These are phyloP conservation scores for Pelobates cultripes DNA, from an alignment of 2,797 vertebrate genomes.

Conservation along the genomic window DNA sequence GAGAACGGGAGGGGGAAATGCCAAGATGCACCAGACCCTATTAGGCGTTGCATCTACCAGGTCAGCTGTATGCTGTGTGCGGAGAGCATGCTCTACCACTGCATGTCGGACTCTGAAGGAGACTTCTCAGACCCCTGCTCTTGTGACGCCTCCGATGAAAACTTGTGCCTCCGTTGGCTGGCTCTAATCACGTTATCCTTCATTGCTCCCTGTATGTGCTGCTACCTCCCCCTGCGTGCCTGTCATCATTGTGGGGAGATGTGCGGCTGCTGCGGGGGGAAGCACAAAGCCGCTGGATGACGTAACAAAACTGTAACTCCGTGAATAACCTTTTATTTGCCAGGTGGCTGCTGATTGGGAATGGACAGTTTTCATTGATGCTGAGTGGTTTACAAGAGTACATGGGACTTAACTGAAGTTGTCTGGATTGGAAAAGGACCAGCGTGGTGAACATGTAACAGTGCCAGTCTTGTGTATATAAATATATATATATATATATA, in stretches of 20 bases:
- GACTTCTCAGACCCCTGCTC: slow-evolving; percentile 99
- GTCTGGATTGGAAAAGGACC: slow-evolving; percentile 45
- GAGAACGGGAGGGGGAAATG: slow-evolving; percentile 96
- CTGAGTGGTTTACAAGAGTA: slow-evolving; percentile 16
- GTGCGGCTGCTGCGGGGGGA: slow-evolving; percentile 96
- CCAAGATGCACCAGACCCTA: slow-evolving; percentile 96
- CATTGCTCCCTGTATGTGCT: slow-evolving; percentile 98
- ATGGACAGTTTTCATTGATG: slow-evolving; percentile 17
- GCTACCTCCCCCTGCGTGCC: slow-evolving; percentile 93
- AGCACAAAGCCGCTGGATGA: slow-evolving; percentile 98
- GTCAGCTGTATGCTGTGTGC: slow-evolving; percentile 99
- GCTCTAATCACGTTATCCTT: slow-evolving; percentile 94
- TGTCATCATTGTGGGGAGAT: slow-evolving; percentile 97
- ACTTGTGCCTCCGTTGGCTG: slow-evolving; percentile 98
- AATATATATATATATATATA: slow-evolving; percentile 45
- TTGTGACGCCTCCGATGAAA: slow-evolving; percentile 96
- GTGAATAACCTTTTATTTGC: slow-evolving; percentile 83
- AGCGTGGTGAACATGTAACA: slow-evolving; percentile 41
- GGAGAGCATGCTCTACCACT: slow-evolving; percentile 99
- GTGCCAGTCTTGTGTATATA: slow-evolving; percentile 54
- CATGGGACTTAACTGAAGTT: slow-evolving; percentile 18
- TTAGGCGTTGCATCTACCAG: slow-evolving; percentile 97
- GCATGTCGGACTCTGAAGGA: slow-evolving; percentile 99
- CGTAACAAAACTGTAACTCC: slow-evolving; percentile 56
- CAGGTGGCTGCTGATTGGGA: slow-evolving; percentile 75